These are phyloP conservation scores for Psittacula echo DNA, from an alignment of 2,797 vertebrate genomes.

Conservation along the genomic window DNA sequence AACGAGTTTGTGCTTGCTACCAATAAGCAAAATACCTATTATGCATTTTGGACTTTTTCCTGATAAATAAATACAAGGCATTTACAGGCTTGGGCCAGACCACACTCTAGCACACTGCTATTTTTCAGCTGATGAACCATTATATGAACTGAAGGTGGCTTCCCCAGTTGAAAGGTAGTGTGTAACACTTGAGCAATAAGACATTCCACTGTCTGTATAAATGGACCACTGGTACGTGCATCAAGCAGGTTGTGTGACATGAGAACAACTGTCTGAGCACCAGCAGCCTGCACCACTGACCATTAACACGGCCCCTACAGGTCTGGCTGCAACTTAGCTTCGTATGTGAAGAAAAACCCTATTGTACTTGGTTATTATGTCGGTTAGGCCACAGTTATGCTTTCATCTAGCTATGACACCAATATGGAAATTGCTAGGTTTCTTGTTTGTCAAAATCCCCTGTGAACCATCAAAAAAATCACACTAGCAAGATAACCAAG, in stretches of 20 bases:
- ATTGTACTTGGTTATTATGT: neutral
- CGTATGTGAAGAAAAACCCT: neutral
- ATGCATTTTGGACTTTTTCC: neutral
- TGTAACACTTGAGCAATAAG: neutral
- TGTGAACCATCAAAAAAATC: neutral
- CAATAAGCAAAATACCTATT: neutral
- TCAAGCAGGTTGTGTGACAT: constrained; percentile 39
- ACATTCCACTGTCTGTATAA: constrained; percentile 6
- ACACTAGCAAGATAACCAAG: neutral
- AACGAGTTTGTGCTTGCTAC: neutral
- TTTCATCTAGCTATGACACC: neutral
- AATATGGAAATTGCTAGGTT: neutral
- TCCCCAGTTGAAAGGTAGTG: constrained; percentile 28
- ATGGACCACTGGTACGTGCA: neutral
- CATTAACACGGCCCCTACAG: neutral
- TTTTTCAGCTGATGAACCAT: constrained; percentile 41
- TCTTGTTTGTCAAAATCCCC: neutral
- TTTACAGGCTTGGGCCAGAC: neutral
- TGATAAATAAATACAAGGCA: neutral
- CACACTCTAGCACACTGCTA: neutral
- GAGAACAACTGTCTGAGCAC: constrained; percentile 7
- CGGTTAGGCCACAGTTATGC: neutral
- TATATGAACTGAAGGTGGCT: constrained; percentile 42
- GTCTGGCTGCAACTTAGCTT: neutral
- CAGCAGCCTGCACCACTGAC: neutral